These are phyloP conservation scores for Caligus rogercresseyi DNA, from an alignment of 1,140 invertebrate species.

Conservation along the genomic window DNA sequence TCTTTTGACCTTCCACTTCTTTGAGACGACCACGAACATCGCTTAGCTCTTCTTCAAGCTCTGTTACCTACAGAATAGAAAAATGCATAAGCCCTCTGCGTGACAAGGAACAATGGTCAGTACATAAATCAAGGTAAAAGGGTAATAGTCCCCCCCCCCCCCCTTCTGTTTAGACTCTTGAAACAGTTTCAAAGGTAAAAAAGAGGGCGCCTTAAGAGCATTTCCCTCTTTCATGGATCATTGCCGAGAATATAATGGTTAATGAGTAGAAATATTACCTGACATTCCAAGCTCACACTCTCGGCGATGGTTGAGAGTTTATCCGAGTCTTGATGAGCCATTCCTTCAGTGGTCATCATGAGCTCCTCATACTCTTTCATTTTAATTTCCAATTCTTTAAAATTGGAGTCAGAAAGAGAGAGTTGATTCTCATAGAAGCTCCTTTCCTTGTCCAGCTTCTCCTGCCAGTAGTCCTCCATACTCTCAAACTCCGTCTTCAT, in stretches of 20 bases:
- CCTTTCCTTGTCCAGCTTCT: slow-evolving; percentile 2
- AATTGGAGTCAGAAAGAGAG: slow-evolving; percentile 5
- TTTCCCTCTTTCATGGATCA: too few relatives aligned
- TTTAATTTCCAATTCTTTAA: slow-evolving; percentile 12
- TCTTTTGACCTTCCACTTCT: background rate
- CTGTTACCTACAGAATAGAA: background rate
- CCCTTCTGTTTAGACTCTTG: too few relatives aligned
- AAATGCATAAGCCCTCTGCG: too few relatives aligned
- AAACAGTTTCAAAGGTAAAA: too few relatives aligned
- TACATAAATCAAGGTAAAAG: too few relatives aligned
- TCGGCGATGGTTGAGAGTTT: slow-evolving; percentile 11
- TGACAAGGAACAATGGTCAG: too few relatives aligned
- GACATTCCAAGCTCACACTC: slow-evolving; percentile 9
- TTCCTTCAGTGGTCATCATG: slow-evolving; percentile 1
- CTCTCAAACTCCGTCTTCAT: slow-evolving; percentile 3
- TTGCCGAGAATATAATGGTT: too few relatives aligned
- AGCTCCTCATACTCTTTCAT: slow-evolving; percentile 9
- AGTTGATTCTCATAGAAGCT: slow-evolving; percentile 14
- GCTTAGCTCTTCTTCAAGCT: background rate
- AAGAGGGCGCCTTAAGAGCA: too few relatives aligned
- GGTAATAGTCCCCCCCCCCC: too few relatives aligned
- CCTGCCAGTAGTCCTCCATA: slow-evolving; percentile 13
- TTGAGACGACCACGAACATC: background rate
- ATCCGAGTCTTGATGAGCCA: background rate
- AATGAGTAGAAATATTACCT: too few relatives aligned